Conservation (phyloP, 2,797 vertebrate genomes). For the Rhadinocentrus ornatus region DNA sequence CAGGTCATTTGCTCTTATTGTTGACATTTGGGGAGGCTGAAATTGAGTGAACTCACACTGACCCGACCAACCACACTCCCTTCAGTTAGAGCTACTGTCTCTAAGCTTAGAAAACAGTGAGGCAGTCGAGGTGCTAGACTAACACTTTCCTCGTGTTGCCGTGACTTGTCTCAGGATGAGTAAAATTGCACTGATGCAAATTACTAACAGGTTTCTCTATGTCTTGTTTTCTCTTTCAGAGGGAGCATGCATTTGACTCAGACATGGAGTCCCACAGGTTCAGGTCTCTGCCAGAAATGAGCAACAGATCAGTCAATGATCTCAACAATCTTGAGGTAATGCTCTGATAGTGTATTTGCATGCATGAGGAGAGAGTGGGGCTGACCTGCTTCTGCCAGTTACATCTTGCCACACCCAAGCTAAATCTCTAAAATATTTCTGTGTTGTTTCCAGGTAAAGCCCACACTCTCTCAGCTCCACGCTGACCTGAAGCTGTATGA, state of each 20-base stretch:
- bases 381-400: constrained; percentile 44
- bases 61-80: constrained; percentile 66
- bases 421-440: constrained; percentile 56
- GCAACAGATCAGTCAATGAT: constrained; percentile 83
- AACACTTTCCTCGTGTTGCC: constrained; percentile 75
- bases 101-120: constrained; percentile 60
- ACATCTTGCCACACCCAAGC: constrained; percentile 60
- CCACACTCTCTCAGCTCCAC: constrained; percentile 84
- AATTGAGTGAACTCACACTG: constrained; percentile 81
- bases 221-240: constrained; percentile 80
- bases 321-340: constrained; percentile 85
- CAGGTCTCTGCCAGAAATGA: constrained; percentile 85
- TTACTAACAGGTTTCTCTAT: constrained; percentile 61
- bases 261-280: constrained; percentile 84
- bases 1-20: constrained; percentile 82
- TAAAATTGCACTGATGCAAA: constrained; percentile 62
- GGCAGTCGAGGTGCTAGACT: constrained; percentile 54
- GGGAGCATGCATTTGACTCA: constrained; percentile 80
- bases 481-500: constrained; percentile 84
- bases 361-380: constrained; percentile 26
- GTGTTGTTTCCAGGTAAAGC: constrained; percentile 79
- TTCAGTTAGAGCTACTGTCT: constrained; percentile 71
- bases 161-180: constrained; percentile 70
- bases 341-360: constrained; percentile 51
- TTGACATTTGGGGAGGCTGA: constrained; percentile 82